Percentiles rank a stretch among this genome's conserved stretches.
These are phyloP conservation scores for Agrotis exclamationis DNA, from an alignment of 2,888 invertebrate genomes.

Conservation along the genomic window DNA sequence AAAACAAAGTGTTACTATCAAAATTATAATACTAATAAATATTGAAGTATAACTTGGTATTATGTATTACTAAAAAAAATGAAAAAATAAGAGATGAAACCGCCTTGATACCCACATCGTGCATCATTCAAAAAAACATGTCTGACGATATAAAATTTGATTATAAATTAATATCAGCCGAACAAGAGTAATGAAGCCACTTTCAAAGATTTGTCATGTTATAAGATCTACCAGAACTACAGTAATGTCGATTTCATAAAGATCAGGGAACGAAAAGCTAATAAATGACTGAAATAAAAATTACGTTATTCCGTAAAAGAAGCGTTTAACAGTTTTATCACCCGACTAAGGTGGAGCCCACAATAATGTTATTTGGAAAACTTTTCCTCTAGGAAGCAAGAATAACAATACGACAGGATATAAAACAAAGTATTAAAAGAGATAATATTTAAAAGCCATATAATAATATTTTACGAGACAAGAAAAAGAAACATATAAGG, in stretches of 20 bases:
- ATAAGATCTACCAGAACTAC: not conserved
- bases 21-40: constrained; percentile 21
- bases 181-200: not conserved
- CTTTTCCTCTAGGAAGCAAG: not conserved
- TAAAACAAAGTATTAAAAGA: constrained; percentile 31
- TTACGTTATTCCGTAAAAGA: not conserved
- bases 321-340: not conserved
- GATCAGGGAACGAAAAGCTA: not conserved
- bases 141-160: not conserved
- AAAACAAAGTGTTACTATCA: constrained; percentile 27
- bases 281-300: not conserved
- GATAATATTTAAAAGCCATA: constrained; percentile 57
- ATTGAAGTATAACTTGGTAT: not conserved
- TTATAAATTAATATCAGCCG: not conserved
- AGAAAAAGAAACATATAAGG: constrained; percentile 69
- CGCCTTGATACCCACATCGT: not conserved
- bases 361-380: not conserved
- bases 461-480: constrained; percentile 64
- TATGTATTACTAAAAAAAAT: not conserved
- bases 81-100: not conserved
- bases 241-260: not conserved
- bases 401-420: constrained; percentile 15
- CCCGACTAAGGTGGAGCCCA: not conserved
- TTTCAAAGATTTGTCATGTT: not conserved
- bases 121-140: not conserved